Percentiles rank a stretch among this genome's conserved stretches.
Evolutionary conservation across 2,113 vertebrate genomes (phyloP).

Genomic region (Glaucomys volans): DNA sequence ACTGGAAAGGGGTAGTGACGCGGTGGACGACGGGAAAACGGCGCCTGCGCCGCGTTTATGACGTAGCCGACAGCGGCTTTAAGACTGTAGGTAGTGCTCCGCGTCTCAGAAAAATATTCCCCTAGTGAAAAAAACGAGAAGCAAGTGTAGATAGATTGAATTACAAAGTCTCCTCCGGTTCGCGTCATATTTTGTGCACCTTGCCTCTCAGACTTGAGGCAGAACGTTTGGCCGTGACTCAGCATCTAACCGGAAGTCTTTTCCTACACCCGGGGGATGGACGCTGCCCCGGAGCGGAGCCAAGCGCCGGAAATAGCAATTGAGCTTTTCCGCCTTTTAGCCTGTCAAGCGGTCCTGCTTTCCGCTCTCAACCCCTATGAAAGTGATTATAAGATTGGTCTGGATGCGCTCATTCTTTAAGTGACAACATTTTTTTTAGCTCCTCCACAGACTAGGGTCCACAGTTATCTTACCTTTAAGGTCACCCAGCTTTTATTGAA

Average conservation of each 20-base stretch:
- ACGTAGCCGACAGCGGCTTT: not conserved
- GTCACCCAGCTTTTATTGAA: not conserved
- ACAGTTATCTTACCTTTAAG: not conserved
- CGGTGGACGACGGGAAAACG: not conserved
- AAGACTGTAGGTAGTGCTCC: rapidly evolving
- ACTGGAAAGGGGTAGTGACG: rapidly evolving
- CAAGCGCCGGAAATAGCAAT: not conserved
- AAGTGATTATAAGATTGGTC: not conserved
- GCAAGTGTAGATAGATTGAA: not conserved
- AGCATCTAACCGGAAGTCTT: conserved; percentile 44
- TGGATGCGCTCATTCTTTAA: not conserved
- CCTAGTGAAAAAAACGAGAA: not conserved
- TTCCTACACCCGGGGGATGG: not conserved
- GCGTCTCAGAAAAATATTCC: not conserved
- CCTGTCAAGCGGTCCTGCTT: not conserved
- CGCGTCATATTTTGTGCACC: not conserved
- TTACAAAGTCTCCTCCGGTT: not conserved
- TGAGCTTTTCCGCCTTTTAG: no score
- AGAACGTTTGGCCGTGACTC: conserved; percentile 28
- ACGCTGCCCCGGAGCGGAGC: no score
- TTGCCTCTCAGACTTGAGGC: not conserved
- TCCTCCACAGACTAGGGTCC: not conserved
- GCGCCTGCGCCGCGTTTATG: conserved; percentile 25
- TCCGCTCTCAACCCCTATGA: not conserved
- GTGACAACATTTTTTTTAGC: not conserved